Evolutionary conservation across 2,797 vertebrate species (phyloP).

Genomic region (Pyrocephalus nanus): DNA sequence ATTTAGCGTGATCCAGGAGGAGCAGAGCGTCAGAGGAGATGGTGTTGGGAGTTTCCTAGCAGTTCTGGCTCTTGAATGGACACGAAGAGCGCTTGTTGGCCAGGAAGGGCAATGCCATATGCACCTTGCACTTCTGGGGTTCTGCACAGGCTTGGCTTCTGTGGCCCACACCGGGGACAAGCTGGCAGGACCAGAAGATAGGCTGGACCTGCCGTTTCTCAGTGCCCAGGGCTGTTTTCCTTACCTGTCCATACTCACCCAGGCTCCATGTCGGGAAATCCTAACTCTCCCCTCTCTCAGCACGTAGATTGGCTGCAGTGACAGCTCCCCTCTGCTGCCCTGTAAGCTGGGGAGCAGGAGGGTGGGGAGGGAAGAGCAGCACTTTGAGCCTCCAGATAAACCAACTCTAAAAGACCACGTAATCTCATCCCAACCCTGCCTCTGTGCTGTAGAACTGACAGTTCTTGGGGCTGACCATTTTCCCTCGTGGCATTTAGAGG

Average conservation of each 20-base stretch:
- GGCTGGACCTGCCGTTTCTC: conserved; percentile 11
- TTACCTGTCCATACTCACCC: conserved; percentile 29
- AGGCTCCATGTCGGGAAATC: conserved; percentile 68
- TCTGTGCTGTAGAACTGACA: conserved; percentile 26
- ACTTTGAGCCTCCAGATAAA: conserved; percentile 52
- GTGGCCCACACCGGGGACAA: background rate
- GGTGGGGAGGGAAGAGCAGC: conserved; percentile 55
- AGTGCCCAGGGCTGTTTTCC: conserved; percentile 21
- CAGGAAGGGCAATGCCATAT: conserved; percentile 54
- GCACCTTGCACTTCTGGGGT: conserved; percentile 56
- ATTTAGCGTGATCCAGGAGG: conserved; percentile 36
- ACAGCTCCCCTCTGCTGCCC: conserved; percentile 40
- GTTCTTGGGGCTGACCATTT: conserved; percentile 43
- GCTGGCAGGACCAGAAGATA: conserved; percentile 46
- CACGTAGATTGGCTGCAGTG: conserved; percentile 55
- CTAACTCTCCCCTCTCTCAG: conserved; percentile 70
- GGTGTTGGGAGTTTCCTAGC: conserved; percentile 38
- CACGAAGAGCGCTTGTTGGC: conserved; percentile 1
- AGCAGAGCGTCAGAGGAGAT: conserved; percentile 49
- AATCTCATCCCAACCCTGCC: conserved; percentile 25
- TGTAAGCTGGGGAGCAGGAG: conserved; percentile 45
- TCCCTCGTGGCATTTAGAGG: conserved; percentile 43
- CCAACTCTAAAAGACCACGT: conserved; percentile 30
- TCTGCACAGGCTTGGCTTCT: conserved; percentile 41
- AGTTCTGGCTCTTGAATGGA: conserved; percentile 29